Base-by-base conservation (phyloP, 37 sponge, comb jelly and placozoan genomes). In the Ianthella basta region DNA sequence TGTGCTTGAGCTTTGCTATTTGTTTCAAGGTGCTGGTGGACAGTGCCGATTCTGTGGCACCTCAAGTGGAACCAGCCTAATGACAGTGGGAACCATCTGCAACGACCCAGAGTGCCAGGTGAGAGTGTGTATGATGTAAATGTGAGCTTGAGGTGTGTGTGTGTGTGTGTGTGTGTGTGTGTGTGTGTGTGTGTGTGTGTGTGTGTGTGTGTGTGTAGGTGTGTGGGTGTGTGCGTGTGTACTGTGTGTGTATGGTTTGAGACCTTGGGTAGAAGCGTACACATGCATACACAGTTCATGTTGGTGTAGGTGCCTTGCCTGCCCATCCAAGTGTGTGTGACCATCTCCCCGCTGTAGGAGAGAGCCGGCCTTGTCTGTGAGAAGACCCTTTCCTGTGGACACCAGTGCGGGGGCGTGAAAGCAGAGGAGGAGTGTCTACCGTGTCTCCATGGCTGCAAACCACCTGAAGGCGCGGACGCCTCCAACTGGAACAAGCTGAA, bases 41-140 rank as follows among this genome's bases (percentile, higher is more conserved):
- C 55, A 84, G 55, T 97, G 97, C 73, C 82, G 97, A 18, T 97
- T 97, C 87, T 97, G 97, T 88, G 97, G 95, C 55, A 92, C 92
- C 0, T 80, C 90, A 33, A 87, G 82, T 41, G 90, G 84, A 64
- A 90, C 92, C 25, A 88, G 88, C 25, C 74, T 97, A 75, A 83
- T 94, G 66, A 88, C 92, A 20, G 89, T 97, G 38, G 97, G 97
- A 27, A 90, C 77, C 19, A 92, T 97, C 33, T 97, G 97, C 68
- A 40, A 72, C 21, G 92, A 92, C 30, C 75, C 87, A 0, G 97
- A 94, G 78, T 97, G 97, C 39, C 94, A 93, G 54, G 78, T 75
- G 32, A 72, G 73, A 24, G 59, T 56, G 15, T 56, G 15, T 56
- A 56, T 18, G 15, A 19, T 15, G 59, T 19, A 56, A 19, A 56